phyloP scores from a whole-genome alignment of 2,797 vertebrate species.

The Periparus ater region DNA sequence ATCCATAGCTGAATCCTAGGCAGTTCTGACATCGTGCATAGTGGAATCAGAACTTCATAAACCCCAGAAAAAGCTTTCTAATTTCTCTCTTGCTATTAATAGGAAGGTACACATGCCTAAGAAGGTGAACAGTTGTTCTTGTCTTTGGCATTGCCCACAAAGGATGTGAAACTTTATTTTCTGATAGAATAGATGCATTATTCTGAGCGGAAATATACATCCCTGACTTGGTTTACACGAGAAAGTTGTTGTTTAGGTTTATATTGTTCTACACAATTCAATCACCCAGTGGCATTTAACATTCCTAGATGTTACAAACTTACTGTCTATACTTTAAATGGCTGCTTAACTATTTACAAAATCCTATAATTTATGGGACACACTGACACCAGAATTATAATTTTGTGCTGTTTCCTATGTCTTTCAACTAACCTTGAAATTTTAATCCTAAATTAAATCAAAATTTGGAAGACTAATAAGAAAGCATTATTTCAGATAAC shows the following conservation, averaged over 20 bases:
- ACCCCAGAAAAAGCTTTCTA: background rate
- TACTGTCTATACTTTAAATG: background rate
- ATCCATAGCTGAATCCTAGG: background rate
- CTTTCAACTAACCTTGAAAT: background rate
- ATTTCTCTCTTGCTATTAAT: background rate
- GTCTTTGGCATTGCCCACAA: background rate
- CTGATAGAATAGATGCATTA: background rate
- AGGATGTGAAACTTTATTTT: background rate
- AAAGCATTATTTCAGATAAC: background rate
- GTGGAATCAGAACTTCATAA: background rate
- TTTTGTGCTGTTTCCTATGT: background rate
- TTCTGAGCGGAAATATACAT: background rate
- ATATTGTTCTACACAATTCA: background rate
- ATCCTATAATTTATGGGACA: background rate
- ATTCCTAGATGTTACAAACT: background rate
- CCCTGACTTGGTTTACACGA: background rate
- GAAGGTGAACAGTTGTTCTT: background rate
- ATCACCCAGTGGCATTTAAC: background rate
- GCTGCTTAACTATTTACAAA: background rate
- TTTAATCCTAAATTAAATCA: background rate
- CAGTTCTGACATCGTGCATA: background rate
- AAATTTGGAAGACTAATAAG: background rate
- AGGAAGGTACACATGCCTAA: background rate
- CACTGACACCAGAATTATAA: background rate
- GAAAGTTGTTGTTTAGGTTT: background rate